Conservation (phyloP, 1,140 invertebrate genomes). For the Tetragnatha versicolor region DNA sequence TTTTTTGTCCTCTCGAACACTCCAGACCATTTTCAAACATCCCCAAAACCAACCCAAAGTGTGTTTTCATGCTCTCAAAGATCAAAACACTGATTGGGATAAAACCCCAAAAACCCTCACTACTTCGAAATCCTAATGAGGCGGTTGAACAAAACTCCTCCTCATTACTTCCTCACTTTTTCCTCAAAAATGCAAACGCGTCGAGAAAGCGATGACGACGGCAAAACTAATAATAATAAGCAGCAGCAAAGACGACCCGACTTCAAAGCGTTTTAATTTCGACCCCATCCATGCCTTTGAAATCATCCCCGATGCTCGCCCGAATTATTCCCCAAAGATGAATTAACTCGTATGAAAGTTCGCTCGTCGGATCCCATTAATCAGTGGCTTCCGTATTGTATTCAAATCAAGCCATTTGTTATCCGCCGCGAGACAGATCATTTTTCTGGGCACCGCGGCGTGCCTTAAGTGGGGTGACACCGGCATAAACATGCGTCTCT, state of each 20-base stretch:
- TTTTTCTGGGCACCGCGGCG: slow-evolving; percentile 9
- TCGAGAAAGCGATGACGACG: not conserved
- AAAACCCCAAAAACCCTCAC: no score
- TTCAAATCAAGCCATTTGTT: slow-evolving; percentile 42
- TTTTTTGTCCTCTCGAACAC: no score
- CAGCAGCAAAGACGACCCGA: not conserved
- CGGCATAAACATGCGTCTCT: not conserved
- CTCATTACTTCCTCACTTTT: not conserved
- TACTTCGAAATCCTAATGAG: no score
- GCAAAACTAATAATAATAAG: not conserved
- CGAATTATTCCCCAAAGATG: slow-evolving; percentile 28
- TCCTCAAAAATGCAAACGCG: no score
- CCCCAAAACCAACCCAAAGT: no score
- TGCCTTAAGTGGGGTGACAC: not conserved
- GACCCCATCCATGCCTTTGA: not conserved
- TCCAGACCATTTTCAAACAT: no score
- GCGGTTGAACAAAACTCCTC: no score
- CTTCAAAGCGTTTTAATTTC: slow-evolving; percentile 31
- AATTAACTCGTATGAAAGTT: slow-evolving; percentile 39
- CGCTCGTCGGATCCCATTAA: slow-evolving; percentile 1
- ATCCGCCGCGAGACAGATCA: slow-evolving; percentile 18
- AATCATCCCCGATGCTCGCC: not conserved
- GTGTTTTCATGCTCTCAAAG: no score
- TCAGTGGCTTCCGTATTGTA: slow-evolving; percentile 25
- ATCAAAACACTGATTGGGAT: no score